These are phyloP conservation scores for Camponotus floridanus DNA, from an alignment of 1,140 invertebrate genomes.

Conservation along the genomic window DNA sequence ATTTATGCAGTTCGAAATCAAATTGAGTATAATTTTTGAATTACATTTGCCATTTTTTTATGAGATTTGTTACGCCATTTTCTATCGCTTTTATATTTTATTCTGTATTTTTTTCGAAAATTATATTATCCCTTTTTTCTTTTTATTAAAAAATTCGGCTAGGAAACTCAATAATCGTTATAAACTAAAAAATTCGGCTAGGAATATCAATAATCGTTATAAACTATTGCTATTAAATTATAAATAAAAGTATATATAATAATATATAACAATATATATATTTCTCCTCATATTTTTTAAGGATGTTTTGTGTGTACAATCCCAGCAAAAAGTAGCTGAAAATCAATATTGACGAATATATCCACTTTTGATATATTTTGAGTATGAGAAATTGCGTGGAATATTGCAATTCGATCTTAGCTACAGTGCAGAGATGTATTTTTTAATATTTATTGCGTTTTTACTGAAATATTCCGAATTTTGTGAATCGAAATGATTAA, in stretches of 20 bases:
- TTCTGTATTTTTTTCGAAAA: not conserved
- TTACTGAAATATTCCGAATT: too few relatives aligned
- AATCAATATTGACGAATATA: too few relatives aligned
- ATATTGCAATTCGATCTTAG: too few relatives aligned
- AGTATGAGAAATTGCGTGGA: too few relatives aligned
- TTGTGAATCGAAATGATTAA: too few relatives aligned
- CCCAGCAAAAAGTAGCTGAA: too few relatives aligned
- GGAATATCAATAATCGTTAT: not conserved
- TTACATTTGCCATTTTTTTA: not conserved
- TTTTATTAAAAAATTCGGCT: not conserved
- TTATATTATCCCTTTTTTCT: too few relatives aligned
- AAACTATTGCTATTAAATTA: not conserved
- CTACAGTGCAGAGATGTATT: too few relatives aligned
- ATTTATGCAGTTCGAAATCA: not conserved
- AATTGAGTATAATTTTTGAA: conserved; percentile 18
- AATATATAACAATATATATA: not conserved
- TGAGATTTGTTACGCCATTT: not conserved
- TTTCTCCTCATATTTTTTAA: not conserved
- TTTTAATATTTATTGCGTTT: too few relatives aligned
- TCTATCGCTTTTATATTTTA: not conserved
- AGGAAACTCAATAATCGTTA: not conserved
- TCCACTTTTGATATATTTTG: too few relatives aligned
- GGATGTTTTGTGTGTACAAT: too few relatives aligned
- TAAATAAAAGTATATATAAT: not conserved
- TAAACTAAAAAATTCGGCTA: not conserved